Evolutionary conservation across 2,797 vertebrate species (phyloP), one percentile per base, ranked within the genome.

Genomic region (Rhinichthys osculus): DNA sequence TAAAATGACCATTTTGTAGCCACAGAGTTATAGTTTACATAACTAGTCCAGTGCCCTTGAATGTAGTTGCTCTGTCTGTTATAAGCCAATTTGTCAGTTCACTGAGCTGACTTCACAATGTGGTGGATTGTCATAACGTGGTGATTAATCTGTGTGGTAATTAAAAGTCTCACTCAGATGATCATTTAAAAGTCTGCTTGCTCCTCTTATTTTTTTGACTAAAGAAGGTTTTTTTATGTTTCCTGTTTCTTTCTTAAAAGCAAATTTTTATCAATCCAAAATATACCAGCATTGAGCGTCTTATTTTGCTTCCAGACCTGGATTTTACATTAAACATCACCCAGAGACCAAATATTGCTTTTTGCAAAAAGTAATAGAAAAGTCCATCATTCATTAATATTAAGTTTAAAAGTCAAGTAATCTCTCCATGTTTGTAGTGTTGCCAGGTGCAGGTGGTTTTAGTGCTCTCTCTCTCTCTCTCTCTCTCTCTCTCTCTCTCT

Each of bases 1-100:
- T 92, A 90, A 91, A 89, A 78, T 78, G 27, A 82, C 64, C n/a
- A 72, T 91, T 92, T 93, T 92, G 86, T 90, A 89, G 77, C 73
- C 84, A 76, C 74, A 78, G 78, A 82, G 72, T 88, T 88, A 35
- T 80, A 52, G 27, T 84, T 74, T 82, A 84, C n/a, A 64, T 57
- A 87, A 40, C 74, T 70, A 78, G 23, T 66, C 74, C 74, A 47
- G 67, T 70, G 62, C 42, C 54, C 38, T n/a, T 83, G 42, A 72
- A 85, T 84, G 30, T 59, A 78, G 44, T 81, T 64, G 33, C 77
- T 57, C 83, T 62, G 47, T 84, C 73, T 84, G 64, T 69, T 78
- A 50, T 21, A 59, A 79, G 50, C 27, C 64, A 70, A 40, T 67
- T 52, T 83, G 81, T 71, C 67, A 67, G 62, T 81, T 72, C 57